A percentile compares a stretch with the other conserved stretches of the same genome.
Evolutionary conservation across 1,140 invertebrate genomes (phyloP).

Genomic region (Caenorhabditis brenneri): DNA sequence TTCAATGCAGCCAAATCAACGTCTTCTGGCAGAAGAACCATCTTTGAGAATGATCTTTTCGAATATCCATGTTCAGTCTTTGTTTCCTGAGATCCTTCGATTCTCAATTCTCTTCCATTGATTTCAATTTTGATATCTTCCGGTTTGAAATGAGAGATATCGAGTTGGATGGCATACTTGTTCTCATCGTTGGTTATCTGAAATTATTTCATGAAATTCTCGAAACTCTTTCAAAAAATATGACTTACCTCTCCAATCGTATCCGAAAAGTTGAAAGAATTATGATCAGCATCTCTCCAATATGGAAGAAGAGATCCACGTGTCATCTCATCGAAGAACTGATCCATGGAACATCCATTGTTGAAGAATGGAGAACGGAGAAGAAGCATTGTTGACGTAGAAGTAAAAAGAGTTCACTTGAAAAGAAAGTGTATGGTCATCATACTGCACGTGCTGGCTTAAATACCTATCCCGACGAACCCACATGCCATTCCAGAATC

Average conservation of each 20-base stretch:
- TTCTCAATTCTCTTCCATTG: constrained; percentile 23
- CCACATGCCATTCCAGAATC: background rate
- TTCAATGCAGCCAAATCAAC: background rate
- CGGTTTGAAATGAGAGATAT: constrained; percentile 5
- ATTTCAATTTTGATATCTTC: constrained; percentile 8
- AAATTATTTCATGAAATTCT: background rate
- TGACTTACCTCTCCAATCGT: background rate
- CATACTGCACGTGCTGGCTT: background rate
- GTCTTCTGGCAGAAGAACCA: constrained; percentile 4
- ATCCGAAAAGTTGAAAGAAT: constrained; percentile 5
- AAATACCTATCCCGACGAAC: background rate
- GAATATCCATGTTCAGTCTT: constrained; percentile 30
- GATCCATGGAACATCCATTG: background rate
- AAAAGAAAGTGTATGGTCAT: background rate
- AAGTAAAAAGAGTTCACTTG: background rate
- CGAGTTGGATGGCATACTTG: constrained; percentile 13
- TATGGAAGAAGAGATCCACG: background rate
- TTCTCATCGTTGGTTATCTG: background rate
- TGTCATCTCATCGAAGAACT: background rate
- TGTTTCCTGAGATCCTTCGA: background rate
- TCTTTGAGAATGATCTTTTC: background rate
- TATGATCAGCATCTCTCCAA: constrained; percentile 32
- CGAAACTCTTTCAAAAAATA: background rate
- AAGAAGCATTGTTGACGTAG: background rate
- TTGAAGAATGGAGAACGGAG: background rate